Evolutionary conservation across 2,797 vertebrate genomes (phyloP).

Genomic region (Pseudochromis fuscus): DNA sequence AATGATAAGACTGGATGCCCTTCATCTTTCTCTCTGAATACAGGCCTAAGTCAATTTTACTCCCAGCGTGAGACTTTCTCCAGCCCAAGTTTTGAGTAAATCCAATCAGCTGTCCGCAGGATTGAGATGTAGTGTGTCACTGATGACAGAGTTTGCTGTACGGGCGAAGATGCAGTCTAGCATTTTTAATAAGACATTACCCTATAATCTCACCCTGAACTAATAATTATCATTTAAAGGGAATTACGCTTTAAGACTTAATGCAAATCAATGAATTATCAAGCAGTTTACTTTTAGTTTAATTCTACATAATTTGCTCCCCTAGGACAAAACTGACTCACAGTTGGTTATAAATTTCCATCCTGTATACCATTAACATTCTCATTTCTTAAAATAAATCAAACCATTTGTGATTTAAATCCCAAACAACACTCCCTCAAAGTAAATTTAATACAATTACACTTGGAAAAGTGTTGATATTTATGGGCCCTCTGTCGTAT

Average conservation of each 20-base stretch:
- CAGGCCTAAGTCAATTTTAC: slow-evolving; percentile 85
- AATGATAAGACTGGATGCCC: slow-evolving; percentile 81
- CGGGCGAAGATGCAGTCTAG: slow-evolving; percentile 56
- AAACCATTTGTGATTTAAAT: slow-evolving; percentile 18
- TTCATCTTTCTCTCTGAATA: slow-evolving; percentile 82
- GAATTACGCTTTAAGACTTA: slow-evolving; percentile 76
- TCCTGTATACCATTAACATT: slow-evolving; percentile 22
- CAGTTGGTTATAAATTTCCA: slow-evolving; percentile 18
- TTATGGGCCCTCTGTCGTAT: slow-evolving; percentile 60
- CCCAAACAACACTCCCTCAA: slow-evolving; percentile 3
- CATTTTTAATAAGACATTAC: slow-evolving; percentile 77
- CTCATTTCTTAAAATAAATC: slow-evolving; percentile 8
- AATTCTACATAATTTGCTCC: slow-evolving; percentile 68
- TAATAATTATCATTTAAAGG: slow-evolving; percentile 72
- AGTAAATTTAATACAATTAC: slow-evolving; percentile 39
- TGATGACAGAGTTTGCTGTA: slow-evolving; percentile 75
- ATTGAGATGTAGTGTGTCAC: slow-evolving; percentile 83
- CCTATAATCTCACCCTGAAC: slow-evolving; percentile 71
- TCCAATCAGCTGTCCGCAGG: slow-evolving; percentile 84
- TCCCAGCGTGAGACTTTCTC: slow-evolving; percentile 83
- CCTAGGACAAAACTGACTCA: slow-evolving; percentile 40
- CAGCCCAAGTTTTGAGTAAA: slow-evolving; percentile 83
- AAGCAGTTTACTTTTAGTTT: slow-evolving; percentile 54
- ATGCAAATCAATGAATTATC: slow-evolving; percentile 72
- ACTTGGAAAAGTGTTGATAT: slow-evolving; percentile 52